Evolutionary conservation across 2,797 vertebrate species (phyloP), one percentile per base, ranked within the genome.

Genomic region (Perodicticus potto): DNA sequence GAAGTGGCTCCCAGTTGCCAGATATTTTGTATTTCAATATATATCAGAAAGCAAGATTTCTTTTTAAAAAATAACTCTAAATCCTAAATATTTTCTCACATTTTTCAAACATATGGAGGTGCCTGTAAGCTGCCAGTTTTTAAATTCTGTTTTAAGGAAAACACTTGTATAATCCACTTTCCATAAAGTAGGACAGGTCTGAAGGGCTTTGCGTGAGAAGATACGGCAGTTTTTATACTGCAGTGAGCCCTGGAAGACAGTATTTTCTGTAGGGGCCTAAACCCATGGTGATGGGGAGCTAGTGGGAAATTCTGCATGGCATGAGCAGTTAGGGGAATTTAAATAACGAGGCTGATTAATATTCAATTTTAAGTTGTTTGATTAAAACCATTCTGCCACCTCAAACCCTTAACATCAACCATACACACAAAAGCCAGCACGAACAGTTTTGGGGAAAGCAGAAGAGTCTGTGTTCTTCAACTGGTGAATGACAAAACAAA

Each of bases 91-190:
- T 55, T 34, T 85, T 45, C 27, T 86, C 5, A 49, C 37, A 59
- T 78, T 82, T 85, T 89, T 10, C 32, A 86, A 91, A 67, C 20
- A 19, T 34, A 10, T 22, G 1, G 65, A 37, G 43, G 70, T 29
- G 27, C 13, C 17, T 70, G 1, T 29, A 85, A 53, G 4, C 61
- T 81, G 49, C 17, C 40, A 45, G 9, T 61, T 82, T 91, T 67
- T 22, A 32, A 85, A 67, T 8, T 77, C 8, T 77, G 5, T 59
- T 93, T 95, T 73, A 70, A 70, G 37, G 37, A 91, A 96, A 96
- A 82, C 32, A 43, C 23, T 45, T 87, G 86, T 43, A 82, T 82
- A 77, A 90, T 82, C 49, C 17, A 53, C 7, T 94, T 96, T 76
- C 34, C 69, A 57, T 61, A 45, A 4, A n/a, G 25, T 14, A 81